phyloP scores from a whole-genome alignment of 37 sponge, comb jelly and placozoan species.

The Theonella swinhoei region DNA sequence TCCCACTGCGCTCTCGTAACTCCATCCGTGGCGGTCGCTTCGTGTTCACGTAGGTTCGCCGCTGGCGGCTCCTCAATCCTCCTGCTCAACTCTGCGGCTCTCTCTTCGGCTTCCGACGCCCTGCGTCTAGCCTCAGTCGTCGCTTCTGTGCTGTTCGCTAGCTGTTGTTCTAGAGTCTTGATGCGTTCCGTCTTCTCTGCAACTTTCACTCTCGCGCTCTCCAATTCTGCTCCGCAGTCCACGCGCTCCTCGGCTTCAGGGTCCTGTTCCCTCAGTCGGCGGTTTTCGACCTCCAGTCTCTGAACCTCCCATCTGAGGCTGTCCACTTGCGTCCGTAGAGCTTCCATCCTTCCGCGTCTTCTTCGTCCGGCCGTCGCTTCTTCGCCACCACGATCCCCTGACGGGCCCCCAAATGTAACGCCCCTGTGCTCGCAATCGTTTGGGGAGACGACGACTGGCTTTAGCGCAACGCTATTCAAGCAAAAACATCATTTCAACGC shows the following conservation, averaged over 20 bases:
- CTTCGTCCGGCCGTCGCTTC: background rate
- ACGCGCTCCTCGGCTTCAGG: background rate
- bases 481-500: too few species aligned
- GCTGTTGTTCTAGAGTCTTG: background rate
- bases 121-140: background rate
- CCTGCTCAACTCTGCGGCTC: background rate
- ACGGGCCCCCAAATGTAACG: constrained; percentile 28
- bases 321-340: background rate
- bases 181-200: background rate
- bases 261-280: background rate
- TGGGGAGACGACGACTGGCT: too few species aligned
- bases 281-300: constrained; percentile 7
- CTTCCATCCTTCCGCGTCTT: background rate
- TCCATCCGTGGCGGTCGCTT: too few species aligned
- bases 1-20: too few species aligned
- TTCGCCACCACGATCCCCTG: background rate
- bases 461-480: too few species aligned
- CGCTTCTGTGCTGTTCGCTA: background rate
- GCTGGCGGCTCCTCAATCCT: too few species aligned
- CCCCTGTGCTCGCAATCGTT: too few species aligned
- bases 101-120: background rate
- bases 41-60: too few species aligned
- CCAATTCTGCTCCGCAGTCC: background rate
- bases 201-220: background rate
- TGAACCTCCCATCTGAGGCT: background rate